These are phyloP conservation scores for Nebria brevicollis DNA, from an alignment of 2,888 invertebrate genomes.

Conservation along the genomic window DNA sequence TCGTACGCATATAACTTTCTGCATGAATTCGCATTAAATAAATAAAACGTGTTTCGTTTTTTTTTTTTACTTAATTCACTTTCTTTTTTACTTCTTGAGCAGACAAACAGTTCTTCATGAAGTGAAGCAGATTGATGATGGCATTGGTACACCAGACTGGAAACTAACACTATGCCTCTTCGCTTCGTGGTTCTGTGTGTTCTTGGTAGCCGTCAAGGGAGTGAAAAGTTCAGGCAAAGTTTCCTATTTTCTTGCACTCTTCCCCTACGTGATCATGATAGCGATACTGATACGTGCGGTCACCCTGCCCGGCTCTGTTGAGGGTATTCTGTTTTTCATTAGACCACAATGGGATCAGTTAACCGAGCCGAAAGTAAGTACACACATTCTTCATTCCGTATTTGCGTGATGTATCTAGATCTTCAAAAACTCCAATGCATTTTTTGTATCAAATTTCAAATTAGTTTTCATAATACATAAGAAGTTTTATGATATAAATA, in stretches of 20 bases:
- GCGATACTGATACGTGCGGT: constrained; percentile 75
- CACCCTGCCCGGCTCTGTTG: constrained; percentile 74
- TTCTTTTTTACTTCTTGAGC: constrained; percentile 8
- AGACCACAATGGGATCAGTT: constrained; percentile 82
- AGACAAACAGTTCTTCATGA: constrained; percentile 68
- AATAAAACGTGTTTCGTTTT: background rate
- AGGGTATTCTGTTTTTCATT: constrained; percentile 82
- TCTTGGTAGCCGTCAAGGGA: constrained; percentile 75
- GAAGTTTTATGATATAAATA: too few species aligned
- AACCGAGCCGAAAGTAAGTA: constrained; percentile 72
- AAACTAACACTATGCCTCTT: constrained; percentile 74
- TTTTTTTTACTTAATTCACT: background rate
- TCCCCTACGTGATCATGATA: constrained; percentile 83
- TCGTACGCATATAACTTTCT: background rate
- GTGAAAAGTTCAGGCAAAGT: constrained; percentile 84
- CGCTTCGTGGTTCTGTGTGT: constrained; percentile 75
- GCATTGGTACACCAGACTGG: constrained; percentile 72
- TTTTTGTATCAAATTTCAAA: background rate
- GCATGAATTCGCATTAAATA: background rate
- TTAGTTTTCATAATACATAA: background rate
- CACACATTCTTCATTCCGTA: too few species aligned
- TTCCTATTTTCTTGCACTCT: constrained; percentile 89
- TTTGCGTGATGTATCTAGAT: background rate
- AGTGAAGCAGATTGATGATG: constrained; percentile 61
- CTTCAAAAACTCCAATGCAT: background rate